A percentile compares a stretch with the other conserved stretches of the same genome.
phyloP scores from a whole-genome alignment of 2,888 invertebrate species.

The Dermolepida albohirtum region DNA sequence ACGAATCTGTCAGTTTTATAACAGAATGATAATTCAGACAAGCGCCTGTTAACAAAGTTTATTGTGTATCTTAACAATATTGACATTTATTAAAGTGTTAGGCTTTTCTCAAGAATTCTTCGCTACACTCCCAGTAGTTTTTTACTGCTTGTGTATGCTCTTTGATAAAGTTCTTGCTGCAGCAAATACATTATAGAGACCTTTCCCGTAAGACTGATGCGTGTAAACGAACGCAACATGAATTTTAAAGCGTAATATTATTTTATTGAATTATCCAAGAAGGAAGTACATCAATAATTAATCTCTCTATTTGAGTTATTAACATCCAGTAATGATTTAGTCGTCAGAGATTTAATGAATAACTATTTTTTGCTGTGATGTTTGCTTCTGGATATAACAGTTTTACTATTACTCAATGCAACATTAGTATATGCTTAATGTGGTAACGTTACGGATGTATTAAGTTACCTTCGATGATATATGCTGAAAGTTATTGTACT shows the following conservation, averaged over 20 bases:
- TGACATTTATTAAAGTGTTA: conserved; percentile 34
- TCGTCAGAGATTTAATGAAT: neutral
- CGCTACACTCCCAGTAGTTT: conserved; percentile 16
- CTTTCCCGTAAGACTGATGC: conserved; percentile 13
- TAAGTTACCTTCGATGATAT: neutral
- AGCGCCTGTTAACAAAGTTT: conserved; percentile 8
- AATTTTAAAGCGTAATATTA: conserved; percentile 27
- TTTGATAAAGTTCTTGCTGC: conserved; percentile 19
- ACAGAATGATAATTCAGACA: neutral
- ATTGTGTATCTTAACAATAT: conserved; percentile 19
- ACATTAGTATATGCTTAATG: no score
- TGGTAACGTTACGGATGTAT: no score
- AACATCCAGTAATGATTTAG: conserved; percentile 26
- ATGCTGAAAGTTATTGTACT: no score
- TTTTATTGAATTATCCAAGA: conserved; percentile 30
- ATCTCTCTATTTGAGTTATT: conserved; percentile 17
- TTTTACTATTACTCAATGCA: no score
- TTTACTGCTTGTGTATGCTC: conserved; percentile 12
- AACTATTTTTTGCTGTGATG: neutral
- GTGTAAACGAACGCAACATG: conserved; percentile 4
- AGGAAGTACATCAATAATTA: conserved; percentile 6
- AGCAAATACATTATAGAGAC: conserved; percentile 2
- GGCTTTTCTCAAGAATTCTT: conserved; percentile 11
- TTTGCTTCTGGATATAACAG: conserved; percentile 11
- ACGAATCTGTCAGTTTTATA: neutral